Base-by-base conservation (phyloP, 2,888 invertebrate species). In the Drosophila prolongata region DNA sequence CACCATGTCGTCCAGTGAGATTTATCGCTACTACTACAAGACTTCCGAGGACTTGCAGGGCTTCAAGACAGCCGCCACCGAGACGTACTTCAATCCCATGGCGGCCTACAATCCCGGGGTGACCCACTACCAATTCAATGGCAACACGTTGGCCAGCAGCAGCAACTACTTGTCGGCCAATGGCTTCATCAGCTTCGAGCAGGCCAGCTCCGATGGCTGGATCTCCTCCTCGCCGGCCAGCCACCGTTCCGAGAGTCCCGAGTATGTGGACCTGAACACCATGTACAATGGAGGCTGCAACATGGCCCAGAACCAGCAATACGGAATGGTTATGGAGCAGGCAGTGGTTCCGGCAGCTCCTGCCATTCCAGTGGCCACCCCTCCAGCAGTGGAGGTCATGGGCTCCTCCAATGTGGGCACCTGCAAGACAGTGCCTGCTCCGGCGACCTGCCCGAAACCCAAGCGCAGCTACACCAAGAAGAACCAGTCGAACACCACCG, bases 161-260 rank as follows among this genome's bases (percentile, higher is more conserved):
- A 85, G 74, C 58, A 89, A 85, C 47, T 90, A 84, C 54, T 58
- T 91, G 64, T 79, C 89, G 1, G 64, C 78, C 58, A 87, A 90
- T 67, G 92, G 92, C 47, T 92, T 91, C 74, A 89, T 92, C 55
- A 90, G 84, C n/a, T 91, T 91, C 46, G 91, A 91, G 76, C 92
- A 92, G 64, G 90, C 92, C 53, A 92, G 91, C 34, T 92, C 92
- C 3, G 92, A 92, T 80, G 92, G 92, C 56, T 92, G 92, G 92
- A 90, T 92, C 70, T 91, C 92, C 8, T 92, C 92, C 0, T 92
- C 92, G 42, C 92, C 92, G 30, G 90, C 91, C 10, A 92, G 92
- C 53, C 92, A 92, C 79, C 91, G 92, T 1, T 92, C 92, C 10
- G 91, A 92, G 38, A 92, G 92, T 80, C 92, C 92, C 34, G 92